Conservation (phyloP, 1,140 invertebrate genomes). For the Aphelenchoides avenae region DNA sequence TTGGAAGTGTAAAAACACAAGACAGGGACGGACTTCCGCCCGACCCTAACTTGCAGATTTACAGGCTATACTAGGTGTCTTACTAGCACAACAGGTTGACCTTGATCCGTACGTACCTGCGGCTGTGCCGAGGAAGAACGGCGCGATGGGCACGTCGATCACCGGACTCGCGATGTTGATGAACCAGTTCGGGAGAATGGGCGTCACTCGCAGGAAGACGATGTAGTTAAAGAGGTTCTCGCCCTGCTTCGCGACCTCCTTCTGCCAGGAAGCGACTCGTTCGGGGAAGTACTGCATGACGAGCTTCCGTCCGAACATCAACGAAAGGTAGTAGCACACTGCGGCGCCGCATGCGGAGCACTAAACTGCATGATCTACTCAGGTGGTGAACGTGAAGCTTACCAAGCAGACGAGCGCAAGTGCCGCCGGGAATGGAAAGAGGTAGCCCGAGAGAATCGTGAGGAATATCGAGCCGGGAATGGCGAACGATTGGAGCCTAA, state of each 20-base stretch:
- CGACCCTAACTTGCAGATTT: too few relatives aligned
- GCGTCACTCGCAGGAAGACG: slow-evolving; percentile 91
- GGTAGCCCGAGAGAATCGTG: slow-evolving; percentile 91
- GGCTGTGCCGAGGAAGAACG: slow-evolving; percentile 89
- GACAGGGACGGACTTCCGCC: too few relatives aligned
- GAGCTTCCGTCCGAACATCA: slow-evolving; percentile 76
- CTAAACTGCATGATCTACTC: too few relatives aligned
- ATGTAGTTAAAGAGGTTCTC: slow-evolving; percentile 91
- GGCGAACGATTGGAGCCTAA: slow-evolving; percentile 94
- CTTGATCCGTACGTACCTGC: slow-evolving; percentile 66
- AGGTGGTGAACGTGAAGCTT: too few relatives aligned
- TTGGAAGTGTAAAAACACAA: too few relatives aligned
- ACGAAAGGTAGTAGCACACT: slow-evolving; percentile 87
- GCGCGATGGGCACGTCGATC: slow-evolving; percentile 83
- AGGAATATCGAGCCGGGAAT: slow-evolving; percentile 97
- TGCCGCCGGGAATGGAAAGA: slow-evolving; percentile 87
- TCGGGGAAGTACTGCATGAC: slow-evolving; percentile 84
- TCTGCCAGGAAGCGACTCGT: slow-evolving; percentile 76
- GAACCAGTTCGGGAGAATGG: slow-evolving; percentile 98
- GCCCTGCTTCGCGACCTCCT: slow-evolving; percentile 76
- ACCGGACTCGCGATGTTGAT: slow-evolving; percentile 95
- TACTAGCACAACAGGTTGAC: too few relatives aligned
- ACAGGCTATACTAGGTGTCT: too few relatives aligned
- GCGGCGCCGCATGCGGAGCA: slow-evolving; percentile 93
- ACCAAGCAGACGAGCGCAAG: slow-evolving; percentile 81